Evolutionary conservation across 2,888 invertebrate genomes (phyloP).

Genomic region (Sturmia bella): DNA sequence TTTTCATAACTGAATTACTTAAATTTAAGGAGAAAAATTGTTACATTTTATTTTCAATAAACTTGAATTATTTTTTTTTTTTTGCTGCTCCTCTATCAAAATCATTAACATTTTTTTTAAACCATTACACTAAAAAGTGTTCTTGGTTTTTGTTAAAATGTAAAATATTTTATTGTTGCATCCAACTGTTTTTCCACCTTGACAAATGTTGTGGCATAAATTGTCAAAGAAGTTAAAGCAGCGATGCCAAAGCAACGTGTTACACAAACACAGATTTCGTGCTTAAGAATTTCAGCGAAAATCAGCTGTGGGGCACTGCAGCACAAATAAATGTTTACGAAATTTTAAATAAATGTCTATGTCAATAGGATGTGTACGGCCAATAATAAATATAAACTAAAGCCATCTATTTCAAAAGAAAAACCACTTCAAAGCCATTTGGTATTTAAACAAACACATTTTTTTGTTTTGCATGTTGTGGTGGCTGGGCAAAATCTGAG

Average conservation of each 20-base stretch:
- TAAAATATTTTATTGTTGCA: conserved; percentile 27
- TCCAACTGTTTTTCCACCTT: conserved; percentile 68
- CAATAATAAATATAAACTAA: background rate
- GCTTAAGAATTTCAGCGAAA: conserved; percentile 40
- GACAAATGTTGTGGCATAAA: conserved; percentile 65
- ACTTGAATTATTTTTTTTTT: conserved; percentile 21
- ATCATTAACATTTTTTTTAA: conserved; percentile 39
- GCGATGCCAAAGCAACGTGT: conserved; percentile 41
- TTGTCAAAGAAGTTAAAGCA: conserved; percentile 21
- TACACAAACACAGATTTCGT: conserved; percentile 45
- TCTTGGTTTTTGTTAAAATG: background rate
- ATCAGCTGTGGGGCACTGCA: background rate
- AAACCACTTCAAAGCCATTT: conserved; percentile 1
- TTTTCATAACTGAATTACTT: too few relatives aligned
- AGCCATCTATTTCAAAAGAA: conserved; percentile 31
- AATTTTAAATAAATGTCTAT: conserved; percentile 54
- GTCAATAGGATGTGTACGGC: conserved; percentile 64
- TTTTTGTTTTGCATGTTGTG: too few relatives aligned
- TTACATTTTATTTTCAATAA: conserved; percentile 1
- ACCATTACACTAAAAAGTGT: conserved; percentile 6
- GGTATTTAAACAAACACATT: conserved; percentile 7
- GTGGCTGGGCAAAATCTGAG: background rate
- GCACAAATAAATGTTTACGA: conserved; percentile 49
- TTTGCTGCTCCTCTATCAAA: background rate
- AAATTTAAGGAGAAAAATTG: too few relatives aligned